Conservation (phyloP, 2,888 invertebrate species). For the Lycocerus yunnanus region DNA sequence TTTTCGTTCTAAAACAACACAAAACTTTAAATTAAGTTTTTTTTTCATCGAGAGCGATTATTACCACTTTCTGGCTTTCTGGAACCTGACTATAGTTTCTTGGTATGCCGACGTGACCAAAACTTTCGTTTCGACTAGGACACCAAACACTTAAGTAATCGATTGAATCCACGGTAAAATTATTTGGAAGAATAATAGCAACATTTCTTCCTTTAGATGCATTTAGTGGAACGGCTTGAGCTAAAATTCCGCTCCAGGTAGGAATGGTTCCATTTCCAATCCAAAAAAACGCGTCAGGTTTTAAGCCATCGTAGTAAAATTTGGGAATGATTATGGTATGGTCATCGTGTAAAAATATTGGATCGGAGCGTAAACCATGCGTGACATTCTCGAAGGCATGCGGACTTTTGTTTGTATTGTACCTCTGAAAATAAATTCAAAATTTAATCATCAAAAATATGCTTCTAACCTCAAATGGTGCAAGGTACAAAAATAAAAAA, state of each 20-base stretch:
- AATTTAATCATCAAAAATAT: not conserved
- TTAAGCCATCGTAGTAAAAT: not conserved
- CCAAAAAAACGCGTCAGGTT: not conserved
- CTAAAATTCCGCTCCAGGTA: not conserved
- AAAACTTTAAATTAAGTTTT: not conserved
- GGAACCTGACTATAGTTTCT: not conserved
- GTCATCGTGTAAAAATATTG: not conserved
- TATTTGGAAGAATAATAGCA: not conserved
- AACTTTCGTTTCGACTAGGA: not conserved
- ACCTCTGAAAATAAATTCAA: not conserved
- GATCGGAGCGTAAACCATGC: not conserved
- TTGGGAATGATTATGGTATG: not conserved
- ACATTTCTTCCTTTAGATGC: not conserved
- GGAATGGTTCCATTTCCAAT: not conserved
- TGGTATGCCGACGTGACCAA: not conserved
- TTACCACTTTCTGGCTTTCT: not conserved
- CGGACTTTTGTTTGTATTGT: not conserved
- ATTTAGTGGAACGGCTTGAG: not conserved
- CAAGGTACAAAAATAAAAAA: no score
- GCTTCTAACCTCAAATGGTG: no score
- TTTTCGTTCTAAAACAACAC: not conserved
- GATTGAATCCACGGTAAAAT: not conserved
- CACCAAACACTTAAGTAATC: not conserved
- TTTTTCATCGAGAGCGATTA: not conserved
- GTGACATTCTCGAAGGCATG: not conserved